Percentiles rank a stretch among this genome's conserved stretches.
These are phyloP conservation scores for Acrocephalus kingi DNA, from an alignment of 2,113 vertebrate species.

Conservation along the genomic window DNA sequence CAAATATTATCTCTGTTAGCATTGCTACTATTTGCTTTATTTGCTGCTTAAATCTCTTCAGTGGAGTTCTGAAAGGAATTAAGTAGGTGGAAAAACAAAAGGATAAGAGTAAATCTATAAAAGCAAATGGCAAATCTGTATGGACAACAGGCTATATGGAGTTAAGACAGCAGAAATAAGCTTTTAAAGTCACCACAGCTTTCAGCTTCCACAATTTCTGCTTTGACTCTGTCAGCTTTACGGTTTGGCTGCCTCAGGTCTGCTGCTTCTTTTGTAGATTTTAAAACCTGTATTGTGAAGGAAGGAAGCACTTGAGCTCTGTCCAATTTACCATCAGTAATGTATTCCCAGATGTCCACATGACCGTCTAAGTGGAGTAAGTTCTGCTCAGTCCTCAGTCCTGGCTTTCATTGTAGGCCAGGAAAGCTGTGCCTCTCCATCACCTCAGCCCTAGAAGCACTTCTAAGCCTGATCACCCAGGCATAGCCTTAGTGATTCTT, in stretches of 20 bases:
- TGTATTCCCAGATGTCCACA: not conserved
- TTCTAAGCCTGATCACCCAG: not conserved
- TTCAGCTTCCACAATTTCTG: not conserved
- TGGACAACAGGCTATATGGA: not conserved
- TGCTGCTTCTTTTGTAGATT: not conserved
- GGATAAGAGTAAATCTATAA: not conserved
- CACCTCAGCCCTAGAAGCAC: not conserved
- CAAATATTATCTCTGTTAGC: not conserved
- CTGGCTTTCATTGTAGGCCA: not conserved
- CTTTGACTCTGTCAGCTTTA: not conserved
- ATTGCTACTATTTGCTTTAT: not conserved
- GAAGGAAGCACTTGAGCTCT: not conserved
- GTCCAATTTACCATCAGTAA: not conserved
- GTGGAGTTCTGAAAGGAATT: not conserved
- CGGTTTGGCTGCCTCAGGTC: not conserved
- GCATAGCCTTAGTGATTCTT: not conserved
- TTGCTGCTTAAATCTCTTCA: not conserved
- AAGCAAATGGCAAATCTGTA: not conserved
- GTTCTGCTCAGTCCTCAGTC: not conserved
- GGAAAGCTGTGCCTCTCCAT: not conserved
- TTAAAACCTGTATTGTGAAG: not conserved
- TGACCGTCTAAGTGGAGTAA: not conserved
- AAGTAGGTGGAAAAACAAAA: not conserved
- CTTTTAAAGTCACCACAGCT: not conserved
- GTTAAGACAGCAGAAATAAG: not conserved